phyloP scores from a whole-genome alignment of 2,797 vertebrate species.

The Pangasius sanitwongsei region DNA sequence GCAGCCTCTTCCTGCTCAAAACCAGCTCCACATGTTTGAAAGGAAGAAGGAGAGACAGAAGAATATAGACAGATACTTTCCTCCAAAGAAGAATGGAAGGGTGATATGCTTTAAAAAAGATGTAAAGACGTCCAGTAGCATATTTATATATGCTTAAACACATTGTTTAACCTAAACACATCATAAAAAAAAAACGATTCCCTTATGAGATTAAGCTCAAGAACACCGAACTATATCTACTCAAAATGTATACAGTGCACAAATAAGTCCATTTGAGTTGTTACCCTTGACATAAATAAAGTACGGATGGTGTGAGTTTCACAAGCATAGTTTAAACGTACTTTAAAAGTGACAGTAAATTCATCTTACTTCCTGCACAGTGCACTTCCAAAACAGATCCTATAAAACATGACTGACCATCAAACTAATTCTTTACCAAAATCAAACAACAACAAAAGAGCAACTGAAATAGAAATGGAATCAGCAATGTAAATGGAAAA shows the following conservation, averaged over 20 bases:
- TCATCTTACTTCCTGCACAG: too few relatives aligned
- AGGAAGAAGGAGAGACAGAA: slow-evolving; percentile 60
- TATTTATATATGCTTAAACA: too few relatives aligned
- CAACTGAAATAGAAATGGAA: too few relatives aligned
- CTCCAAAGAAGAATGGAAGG: background rate
- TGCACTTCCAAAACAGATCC: too few relatives aligned
- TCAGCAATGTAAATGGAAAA: too few relatives aligned
- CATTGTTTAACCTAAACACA: too few relatives aligned
- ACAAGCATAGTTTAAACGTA: background rate
- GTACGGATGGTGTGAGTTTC: too few relatives aligned
- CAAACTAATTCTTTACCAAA: too few relatives aligned
- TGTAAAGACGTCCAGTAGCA: background rate
- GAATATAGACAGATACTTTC: background rate
- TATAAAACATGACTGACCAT: too few relatives aligned
- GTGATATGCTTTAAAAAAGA: background rate
- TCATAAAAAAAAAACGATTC: background rate
- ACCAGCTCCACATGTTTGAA: slow-evolving; percentile 65
- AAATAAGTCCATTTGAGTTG: background rate
- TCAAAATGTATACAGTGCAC: background rate
- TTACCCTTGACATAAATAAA: background rate
- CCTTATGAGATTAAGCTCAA: background rate
- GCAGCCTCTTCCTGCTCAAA: slow-evolving; percentile 71
- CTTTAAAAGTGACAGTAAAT: background rate
- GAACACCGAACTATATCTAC: background rate
- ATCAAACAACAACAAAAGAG: too few relatives aligned